Conservation (phyloP, 2,113 vertebrate species). For the Scomber scombrus region DNA sequence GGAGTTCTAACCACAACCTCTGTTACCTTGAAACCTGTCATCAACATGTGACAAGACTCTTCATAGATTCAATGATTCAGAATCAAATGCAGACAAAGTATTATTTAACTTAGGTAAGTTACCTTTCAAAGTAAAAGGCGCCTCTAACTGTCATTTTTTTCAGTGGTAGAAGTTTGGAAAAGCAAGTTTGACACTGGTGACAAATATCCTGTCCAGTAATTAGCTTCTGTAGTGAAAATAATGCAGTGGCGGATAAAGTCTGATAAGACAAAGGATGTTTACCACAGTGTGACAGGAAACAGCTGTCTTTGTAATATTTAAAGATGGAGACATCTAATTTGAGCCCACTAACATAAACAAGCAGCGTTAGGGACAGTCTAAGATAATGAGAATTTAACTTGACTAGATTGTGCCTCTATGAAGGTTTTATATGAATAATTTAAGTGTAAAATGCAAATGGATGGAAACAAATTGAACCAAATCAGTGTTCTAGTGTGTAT, state of each 20-base stretch:
- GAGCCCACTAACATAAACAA: slow-evolving; percentile 64
- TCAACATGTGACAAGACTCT: too few relatives aligned
- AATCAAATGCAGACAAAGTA: slow-evolving; percentile 26
- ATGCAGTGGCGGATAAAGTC: slow-evolving; percentile 42
- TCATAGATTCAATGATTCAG: too few relatives aligned
- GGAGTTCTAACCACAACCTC: too few relatives aligned
- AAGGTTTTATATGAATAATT: slow-evolving; percentile 1
- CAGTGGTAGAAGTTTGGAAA: neutral
- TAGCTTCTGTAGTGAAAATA: slow-evolving; percentile 73
- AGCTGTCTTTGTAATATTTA: slow-evolving; percentile 59
- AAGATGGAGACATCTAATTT: slow-evolving; percentile 63
- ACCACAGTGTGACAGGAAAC: slow-evolving; percentile 78
- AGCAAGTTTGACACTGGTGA: neutral
- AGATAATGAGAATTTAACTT: neutral
- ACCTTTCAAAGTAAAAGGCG: neutral
- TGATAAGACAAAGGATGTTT: slow-evolving; percentile 87
- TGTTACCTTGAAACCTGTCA: too few relatives aligned
- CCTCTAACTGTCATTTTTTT: neutral
- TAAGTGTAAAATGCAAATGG: neutral
- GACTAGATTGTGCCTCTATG: neutral
- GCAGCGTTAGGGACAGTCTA: neutral
- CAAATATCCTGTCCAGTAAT: slow-evolving; percentile 64
- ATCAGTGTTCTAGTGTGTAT: neutral
- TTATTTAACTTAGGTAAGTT: neutral
- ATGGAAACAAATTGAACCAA: neutral